Base-by-base conservation (phyloP, 2,113 vertebrate genomes). In the Melanostigma gelatinosum region DNA sequence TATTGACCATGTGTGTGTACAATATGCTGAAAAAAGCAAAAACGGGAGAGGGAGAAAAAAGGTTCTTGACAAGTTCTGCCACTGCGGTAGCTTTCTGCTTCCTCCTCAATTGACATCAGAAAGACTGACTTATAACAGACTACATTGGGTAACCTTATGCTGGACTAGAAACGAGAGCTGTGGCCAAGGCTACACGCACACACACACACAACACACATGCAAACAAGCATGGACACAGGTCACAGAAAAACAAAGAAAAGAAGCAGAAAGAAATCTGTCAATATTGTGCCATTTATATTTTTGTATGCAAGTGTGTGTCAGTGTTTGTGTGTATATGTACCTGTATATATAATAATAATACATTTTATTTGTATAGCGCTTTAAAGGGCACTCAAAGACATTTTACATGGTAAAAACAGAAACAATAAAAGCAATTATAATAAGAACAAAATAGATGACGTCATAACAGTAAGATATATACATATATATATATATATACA, bases 121-220 rank as follows among this genome's bases (percentile, higher is more conserved):
- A 85, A 88, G 82, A 79, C 85, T 87, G 81, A 87, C 92, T 83
- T 89, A 44, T 91, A 91, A 88, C 87, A 87, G 85, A 81, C 85
- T 61, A 72, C 85, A 77, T 36, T 80, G 66, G 80, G 93, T 94
- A 95, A 94, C 93, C 87, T 90, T 93, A 95, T 67, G 88, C 94
- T 93, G 29, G 44, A 69, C 63, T 80, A 85, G 94, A 93, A 95
- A 95, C 92, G 50, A 91, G 94, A 95, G 91, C 89, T 93, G 88
- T 54, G 70, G 58, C 87, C 80, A 88, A 89, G 83, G 79, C 74
- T 85, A 87, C 73, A 54, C 52, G 29, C 29, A 5, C 72, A 88
- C 66, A 58, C 80, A 82, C 64, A 1, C 15, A 77, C 29, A 58
- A 4, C 13, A 46, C 46, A 83, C 52, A 46, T 3, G 36, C 78